These are phyloP conservation scores for Vespertilio murinus DNA, from an alignment of 2,797 vertebrate species.

Conservation along the genomic window DNA sequence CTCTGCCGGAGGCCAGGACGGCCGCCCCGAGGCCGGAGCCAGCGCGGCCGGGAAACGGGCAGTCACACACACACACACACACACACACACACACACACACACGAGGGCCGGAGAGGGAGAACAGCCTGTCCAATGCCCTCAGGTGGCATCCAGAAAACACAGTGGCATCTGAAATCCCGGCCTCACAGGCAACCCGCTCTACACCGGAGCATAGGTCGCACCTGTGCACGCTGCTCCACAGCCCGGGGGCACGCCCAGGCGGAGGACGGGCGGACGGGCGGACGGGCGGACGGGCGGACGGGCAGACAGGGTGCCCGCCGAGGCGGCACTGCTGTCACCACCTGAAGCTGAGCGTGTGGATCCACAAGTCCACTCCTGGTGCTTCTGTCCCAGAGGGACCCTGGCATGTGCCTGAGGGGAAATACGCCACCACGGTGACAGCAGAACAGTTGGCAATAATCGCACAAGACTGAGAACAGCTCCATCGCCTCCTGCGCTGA, in stretches of 20 bases:
- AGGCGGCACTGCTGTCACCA: neutral
- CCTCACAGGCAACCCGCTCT: neutral
- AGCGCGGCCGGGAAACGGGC: neutral
- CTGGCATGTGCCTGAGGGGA: neutral
- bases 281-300: too few species aligned
- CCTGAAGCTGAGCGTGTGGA: neutral
- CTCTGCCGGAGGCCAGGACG: neutral
- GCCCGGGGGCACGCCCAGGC: neutral
- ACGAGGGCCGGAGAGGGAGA: neutral
- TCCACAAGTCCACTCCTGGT: too few species aligned
- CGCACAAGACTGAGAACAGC: neutral
- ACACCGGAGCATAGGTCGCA: too few species aligned
- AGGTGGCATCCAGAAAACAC: neutral
- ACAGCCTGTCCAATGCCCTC: too few species aligned
- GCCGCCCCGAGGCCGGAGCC: neutral
- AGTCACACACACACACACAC: too few species aligned
- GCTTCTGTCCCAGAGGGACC: neutral
- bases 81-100: too few species aligned
- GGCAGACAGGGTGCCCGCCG: too few species aligned
- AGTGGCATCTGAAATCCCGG: fast-evolving
- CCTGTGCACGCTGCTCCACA: fast-evolving
- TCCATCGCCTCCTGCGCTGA: fast-evolving
- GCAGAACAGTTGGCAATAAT: fast-evolving
- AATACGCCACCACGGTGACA: fast-evolving
- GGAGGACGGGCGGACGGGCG: too few species aligned